These are phyloP conservation scores for Leucoma salicis DNA, from an alignment of 2,888 invertebrate species.

Conservation along the genomic window DNA sequence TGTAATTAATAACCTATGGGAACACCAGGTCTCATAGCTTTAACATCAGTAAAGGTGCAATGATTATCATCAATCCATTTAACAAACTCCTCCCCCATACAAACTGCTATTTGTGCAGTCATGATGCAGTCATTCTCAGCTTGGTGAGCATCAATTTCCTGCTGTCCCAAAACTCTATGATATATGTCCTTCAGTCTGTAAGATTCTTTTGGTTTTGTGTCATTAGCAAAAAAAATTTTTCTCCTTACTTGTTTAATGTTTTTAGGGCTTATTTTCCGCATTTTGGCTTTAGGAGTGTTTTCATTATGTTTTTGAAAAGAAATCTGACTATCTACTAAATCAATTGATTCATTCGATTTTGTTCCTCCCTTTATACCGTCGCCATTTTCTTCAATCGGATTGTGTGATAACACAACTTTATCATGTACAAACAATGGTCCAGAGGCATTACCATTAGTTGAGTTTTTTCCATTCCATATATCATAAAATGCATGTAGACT, in stretches of 20 bases:
- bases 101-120: slow-evolving; percentile 82
- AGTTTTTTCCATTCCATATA: slow-evolving; percentile 36
- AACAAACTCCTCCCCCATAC: slow-evolving; percentile 58
- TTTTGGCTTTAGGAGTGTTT: slow-evolving; percentile 42
- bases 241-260: slow-evolving; percentile 29
- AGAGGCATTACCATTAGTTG: too few species aligned
- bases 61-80: slow-evolving; percentile 10
- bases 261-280: slow-evolving; percentile 13
- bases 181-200: slow-evolving; percentile 83
- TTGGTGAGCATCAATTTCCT: slow-evolving; percentile 76
- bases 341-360: background rate
- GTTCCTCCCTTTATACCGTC: too few species aligned
- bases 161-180: slow-evolving; percentile 71
- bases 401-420: too few species aligned
- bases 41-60: slow-evolving; percentile 26
- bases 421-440: too few species aligned
- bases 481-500: slow-evolving; percentile 68
- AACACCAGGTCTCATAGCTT: slow-evolving; percentile 58
- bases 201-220: slow-evolving; percentile 40
- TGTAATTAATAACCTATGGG: slow-evolving; percentile 35
- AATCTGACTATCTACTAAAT: slow-evolving; percentile 8
- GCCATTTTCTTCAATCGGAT: too few species aligned
- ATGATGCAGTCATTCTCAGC: slow-evolving; percentile 87
- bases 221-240: slow-evolving; percentile 45
- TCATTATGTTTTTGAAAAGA: slow-evolving; percentile 48